These are phyloP conservation scores for Augochlora pura DNA, from an alignment of 1,140 invertebrate species.

Conservation along the genomic window DNA sequence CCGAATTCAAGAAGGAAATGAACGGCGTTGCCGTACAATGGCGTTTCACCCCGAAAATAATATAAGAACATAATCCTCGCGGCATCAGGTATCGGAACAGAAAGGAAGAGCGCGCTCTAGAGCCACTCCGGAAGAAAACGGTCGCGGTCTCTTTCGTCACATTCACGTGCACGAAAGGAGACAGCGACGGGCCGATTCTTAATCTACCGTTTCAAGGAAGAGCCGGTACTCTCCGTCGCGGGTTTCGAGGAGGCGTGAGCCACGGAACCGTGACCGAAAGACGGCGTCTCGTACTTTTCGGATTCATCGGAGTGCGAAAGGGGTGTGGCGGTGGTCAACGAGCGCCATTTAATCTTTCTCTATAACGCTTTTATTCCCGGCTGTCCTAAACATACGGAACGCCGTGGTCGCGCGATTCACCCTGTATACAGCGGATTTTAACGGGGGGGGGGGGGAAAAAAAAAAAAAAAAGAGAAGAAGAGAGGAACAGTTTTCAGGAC, in stretches of 20 bases:
- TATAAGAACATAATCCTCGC: too few relatives aligned
- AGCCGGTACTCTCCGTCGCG: neutral
- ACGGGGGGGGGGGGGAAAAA: neutral
- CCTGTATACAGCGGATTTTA: slow-evolving; percentile 5
- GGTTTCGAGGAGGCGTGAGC: neutral
- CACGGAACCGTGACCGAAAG: too few relatives aligned
- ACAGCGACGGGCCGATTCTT: neutral
- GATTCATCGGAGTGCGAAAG: too few relatives aligned
- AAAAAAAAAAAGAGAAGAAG: neutral
- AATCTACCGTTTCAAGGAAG: neutral
- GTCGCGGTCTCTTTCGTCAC: too few relatives aligned
- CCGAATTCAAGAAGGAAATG: too few relatives aligned
- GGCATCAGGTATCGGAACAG: too few relatives aligned
- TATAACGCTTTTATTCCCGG: neutral
- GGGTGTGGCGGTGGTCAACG: too few relatives aligned
- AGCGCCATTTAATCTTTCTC: neutral
- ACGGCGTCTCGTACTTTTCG: too few relatives aligned
- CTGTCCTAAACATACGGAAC: neutral
- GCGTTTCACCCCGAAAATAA: too few relatives aligned
- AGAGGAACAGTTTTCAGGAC: slow-evolving; percentile 10
- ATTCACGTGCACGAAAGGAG: neutral
- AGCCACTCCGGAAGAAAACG: too few relatives aligned
- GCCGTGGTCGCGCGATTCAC: neutral
- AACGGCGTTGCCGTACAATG: too few relatives aligned
- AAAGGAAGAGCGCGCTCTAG: too few relatives aligned